These are phyloP conservation scores for Ptychobarbus kaznakovi DNA, from an alignment of 2,797 vertebrate genomes.

Conservation along the genomic window DNA sequence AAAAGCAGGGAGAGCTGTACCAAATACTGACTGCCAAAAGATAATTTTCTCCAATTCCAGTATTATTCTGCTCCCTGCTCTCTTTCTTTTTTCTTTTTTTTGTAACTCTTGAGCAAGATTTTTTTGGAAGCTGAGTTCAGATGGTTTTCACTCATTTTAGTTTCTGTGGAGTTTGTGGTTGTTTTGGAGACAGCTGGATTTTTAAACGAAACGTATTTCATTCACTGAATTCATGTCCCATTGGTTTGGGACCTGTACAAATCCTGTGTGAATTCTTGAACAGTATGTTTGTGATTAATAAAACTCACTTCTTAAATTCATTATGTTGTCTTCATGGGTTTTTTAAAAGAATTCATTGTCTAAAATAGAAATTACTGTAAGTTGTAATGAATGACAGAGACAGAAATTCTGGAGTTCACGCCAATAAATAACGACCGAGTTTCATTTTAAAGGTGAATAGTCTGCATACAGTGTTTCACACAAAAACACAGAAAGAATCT, in stretches of 20 bases:
- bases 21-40: constrained; percentile 58
- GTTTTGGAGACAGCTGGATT: constrained; percentile 34
- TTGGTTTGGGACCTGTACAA: constrained; percentile 63
- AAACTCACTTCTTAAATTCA: constrained; percentile 77
- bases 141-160: constrained; percentile 39
- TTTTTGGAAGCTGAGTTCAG: constrained; percentile 14
- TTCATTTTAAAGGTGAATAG: neutral
- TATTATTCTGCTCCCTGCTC: constrained; percentile 37
- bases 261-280: constrained; percentile 72
- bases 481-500: no score
- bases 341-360: neutral
- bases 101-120: constrained; percentile 21
- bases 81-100: neutral
- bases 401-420: neutral
- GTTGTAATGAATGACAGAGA: neutral
- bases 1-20: constrained; percentile 48
- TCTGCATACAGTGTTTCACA: neutral
- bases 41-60: constrained; percentile 54
- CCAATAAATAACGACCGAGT: neutral
- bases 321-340: constrained; percentile 20
- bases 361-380: neutral
- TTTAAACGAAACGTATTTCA: constrained; percentile 35
- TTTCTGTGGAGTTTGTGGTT: constrained; percentile 38
- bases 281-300: constrained; percentile 82
- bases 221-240: constrained; percentile 57